These are phyloP conservation scores for Oxycera nigricornis DNA, from an alignment of 2,888 invertebrate genomes.

Conservation along the genomic window DNA sequence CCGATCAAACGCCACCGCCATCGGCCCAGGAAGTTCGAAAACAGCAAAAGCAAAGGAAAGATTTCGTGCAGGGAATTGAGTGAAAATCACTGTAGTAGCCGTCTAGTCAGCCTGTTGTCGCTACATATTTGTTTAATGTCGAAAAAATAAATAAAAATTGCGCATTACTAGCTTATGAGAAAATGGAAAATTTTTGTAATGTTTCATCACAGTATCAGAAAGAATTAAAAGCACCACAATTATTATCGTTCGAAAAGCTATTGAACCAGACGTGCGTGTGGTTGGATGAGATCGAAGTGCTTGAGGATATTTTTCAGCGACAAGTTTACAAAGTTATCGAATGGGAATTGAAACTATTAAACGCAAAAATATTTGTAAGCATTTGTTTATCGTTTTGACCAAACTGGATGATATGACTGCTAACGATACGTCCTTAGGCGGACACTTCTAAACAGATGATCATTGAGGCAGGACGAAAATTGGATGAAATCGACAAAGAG, in stretches of 20 bases:
- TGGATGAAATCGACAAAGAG: neutral
- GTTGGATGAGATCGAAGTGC: neutral
- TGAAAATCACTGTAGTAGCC: neutral
- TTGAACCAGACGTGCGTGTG: neutral
- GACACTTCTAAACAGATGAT: neutral
- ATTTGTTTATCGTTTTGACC: neutral
- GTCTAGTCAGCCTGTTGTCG: conserved; percentile 9
- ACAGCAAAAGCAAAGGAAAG: neutral
- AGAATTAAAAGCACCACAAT: neutral
- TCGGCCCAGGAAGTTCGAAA: conserved; percentile 11
- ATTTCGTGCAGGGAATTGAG: neutral
- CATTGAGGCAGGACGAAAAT: neutral
- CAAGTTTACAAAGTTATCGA: conserved; percentile 5
- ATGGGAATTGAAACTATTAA: neutral
- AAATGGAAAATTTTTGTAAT: conserved; percentile 38
- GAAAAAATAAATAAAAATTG: conserved; percentile 22
- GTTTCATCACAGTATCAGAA: neutral
- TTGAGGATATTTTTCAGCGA: conserved; percentile 2
- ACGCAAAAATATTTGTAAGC: neutral
- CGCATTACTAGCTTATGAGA: neutral
- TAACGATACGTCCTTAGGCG: neutral
- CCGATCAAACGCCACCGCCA: neutral
- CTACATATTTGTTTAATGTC: conserved; percentile 14
- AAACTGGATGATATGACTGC: too few relatives aligned
- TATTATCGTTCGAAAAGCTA: neutral